Percentiles rank a stretch among this genome's conserved stretches.
Conservation (phyloP, 37 sponge, comb jelly and placozoan genomes). For the Cliona cf. orientalis region DNA sequence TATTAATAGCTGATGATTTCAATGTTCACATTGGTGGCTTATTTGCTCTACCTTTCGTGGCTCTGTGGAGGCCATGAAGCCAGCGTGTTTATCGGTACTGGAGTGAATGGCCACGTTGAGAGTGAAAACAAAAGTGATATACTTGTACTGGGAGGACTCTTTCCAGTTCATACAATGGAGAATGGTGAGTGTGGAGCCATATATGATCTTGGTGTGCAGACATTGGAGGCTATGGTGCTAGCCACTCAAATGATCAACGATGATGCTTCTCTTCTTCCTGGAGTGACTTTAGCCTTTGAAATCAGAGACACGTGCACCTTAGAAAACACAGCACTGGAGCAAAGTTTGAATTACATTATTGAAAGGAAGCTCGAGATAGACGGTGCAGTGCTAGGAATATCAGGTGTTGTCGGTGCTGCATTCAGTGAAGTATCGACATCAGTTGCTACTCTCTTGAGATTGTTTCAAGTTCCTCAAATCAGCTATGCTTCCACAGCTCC, state of each 20-base stretch:
- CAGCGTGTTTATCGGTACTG: neutral
- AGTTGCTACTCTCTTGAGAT: constrained; percentile 65
- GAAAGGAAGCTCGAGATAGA: neutral
- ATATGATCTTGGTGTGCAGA: constrained; percentile 42
- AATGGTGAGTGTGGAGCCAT: constrained; percentile 15
- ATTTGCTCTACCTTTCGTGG: too few relatives aligned
- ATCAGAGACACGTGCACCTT: constrained; percentile 77
- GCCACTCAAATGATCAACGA: constrained; percentile 68
- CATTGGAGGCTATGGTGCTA: constrained; percentile 71
- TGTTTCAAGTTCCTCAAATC: constrained; percentile 80
- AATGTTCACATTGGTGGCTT: too few relatives aligned
- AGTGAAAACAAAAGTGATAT: constrained; percentile 17
- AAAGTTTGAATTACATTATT: constrained; percentile 48
- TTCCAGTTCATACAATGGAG: constrained; percentile 59
- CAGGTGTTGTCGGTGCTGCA: constrained; percentile 82
- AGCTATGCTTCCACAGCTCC: constrained; percentile 74
- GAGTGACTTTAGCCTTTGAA: constrained; percentile 59
- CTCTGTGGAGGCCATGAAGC: too few relatives aligned
- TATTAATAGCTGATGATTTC: too few relatives aligned
- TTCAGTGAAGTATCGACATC: constrained; percentile 58
- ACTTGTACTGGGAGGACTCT: constrained; percentile 66
- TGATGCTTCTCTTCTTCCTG: constrained; percentile 47
- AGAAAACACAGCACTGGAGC: constrained; percentile 42
- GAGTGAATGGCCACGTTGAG: neutral
- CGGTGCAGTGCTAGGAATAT: neutral